A percentile compares a stretch with the other conserved stretches of the same genome.
Conservation (phyloP, 2,888 invertebrate species). For the Perdita meconis region DNA sequence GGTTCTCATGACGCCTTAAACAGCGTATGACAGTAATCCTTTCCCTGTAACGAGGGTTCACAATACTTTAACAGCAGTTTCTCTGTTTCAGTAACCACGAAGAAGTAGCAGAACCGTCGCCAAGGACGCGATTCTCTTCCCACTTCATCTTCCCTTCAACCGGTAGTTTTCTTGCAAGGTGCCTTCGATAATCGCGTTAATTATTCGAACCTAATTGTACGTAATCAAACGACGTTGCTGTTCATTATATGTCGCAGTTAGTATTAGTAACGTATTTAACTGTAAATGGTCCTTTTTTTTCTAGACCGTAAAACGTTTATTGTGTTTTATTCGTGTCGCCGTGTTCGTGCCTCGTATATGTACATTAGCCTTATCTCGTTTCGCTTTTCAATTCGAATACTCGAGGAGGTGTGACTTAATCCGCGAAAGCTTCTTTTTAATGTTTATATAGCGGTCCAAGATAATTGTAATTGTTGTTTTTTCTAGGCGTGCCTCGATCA, state of each 20-base stretch:
- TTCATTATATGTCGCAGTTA: constrained; percentile 31
- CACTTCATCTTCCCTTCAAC: neutral
- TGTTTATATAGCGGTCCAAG: neutral
- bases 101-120: constrained; percentile 19
- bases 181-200: constrained; percentile 14
- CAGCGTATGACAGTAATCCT: neutral
- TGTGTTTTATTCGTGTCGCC: neutral
- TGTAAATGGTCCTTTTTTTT: constrained; percentile 27
- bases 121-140: neutral
- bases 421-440: neutral
- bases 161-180: neutral
- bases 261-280: constrained; percentile 44
- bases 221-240: constrained; percentile 15
- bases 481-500: constrained; percentile 13
- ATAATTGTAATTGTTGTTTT: constrained; percentile 6
- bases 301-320: neutral
- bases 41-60: neutral
- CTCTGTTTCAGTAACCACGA: constrained; percentile 35
- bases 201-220: constrained; percentile 20
- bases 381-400: constrained; percentile 14
- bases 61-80: neutral
- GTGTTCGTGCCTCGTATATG: constrained; percentile 5
- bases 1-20: constrained; percentile 7
- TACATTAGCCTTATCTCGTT: constrained; percentile 15
- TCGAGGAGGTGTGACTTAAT: constrained; percentile 26